Conservation (phyloP, 2,888 invertebrate species). For the Sinopyrophorus schimmeli region DNA sequence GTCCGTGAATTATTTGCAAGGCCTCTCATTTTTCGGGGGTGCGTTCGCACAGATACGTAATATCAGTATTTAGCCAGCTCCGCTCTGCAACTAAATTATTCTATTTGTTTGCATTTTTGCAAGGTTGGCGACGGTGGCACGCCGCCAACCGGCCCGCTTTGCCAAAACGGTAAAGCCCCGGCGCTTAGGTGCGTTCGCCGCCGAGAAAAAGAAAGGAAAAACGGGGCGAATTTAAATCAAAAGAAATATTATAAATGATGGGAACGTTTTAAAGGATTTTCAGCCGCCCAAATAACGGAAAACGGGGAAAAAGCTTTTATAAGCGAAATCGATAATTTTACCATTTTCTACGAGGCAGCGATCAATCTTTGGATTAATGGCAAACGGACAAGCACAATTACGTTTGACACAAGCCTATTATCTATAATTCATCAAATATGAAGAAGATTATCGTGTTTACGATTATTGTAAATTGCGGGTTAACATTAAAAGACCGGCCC, state of each 20-base stretch:
- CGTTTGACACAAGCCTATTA: conserved; percentile 7
- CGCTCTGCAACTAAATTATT: conserved; percentile 15
- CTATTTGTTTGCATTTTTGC: conserved; percentile 14
- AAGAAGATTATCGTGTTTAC: no score
- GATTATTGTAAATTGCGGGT: no score
- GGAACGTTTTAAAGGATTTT: neutral
- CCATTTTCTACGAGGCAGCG: conserved; percentile 5
- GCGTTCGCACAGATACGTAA: conserved; percentile 9
- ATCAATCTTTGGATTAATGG: conserved; percentile 6
- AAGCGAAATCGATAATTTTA: conserved; percentile 5
- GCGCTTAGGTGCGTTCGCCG: no score
- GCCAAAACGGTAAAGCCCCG: no score
- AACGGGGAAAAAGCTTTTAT: no score
- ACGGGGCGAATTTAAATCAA: no score
- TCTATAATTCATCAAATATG: conserved; percentile 11
- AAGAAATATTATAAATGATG: conserved; percentile 3
- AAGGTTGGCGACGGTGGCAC: no score
- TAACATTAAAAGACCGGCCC: no score
- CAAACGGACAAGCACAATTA: conserved; percentile 11
- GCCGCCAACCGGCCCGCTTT: no score
- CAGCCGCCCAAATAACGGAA: no score
- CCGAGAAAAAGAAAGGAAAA: no score
- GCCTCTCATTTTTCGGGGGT: conserved; percentile 5
- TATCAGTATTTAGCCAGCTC: conserved; percentile 15
- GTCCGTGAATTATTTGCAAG: conserved; percentile 3